Evolutionary conservation across 2,888 invertebrate species (phyloP), one percentile per base, ranked within the genome.

Genomic region (Acleris holmiana): DNA sequence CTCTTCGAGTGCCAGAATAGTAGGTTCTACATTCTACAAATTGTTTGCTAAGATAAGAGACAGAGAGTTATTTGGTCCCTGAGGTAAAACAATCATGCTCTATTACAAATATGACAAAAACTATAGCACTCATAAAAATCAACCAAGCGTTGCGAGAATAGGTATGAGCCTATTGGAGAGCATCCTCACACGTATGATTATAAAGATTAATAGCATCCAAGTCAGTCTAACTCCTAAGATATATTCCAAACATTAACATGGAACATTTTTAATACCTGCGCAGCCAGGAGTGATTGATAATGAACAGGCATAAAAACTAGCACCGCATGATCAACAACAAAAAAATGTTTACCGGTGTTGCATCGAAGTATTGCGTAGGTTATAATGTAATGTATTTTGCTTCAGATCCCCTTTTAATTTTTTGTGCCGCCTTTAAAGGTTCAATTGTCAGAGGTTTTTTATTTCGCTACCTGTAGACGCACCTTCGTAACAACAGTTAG

Each of bases 381-480:
- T 59, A 50, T 41, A 59, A 29, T 29, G 8, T 29, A 29, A n/a
- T n/a, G n/a, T n/a, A n/a, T n/a, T 29, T 54, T 47, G 48, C 54
- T 61, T 46, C 23, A 7, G 47, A 48, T 35, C 53, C 54, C 61
- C 35, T 18, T 54, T 40, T 18, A 41, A 48, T 61, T 61, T 61
- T 54, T 61, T 29, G 29, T 61, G 23, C 35, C 35, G n/a, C 23
- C 15, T 40, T 13, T 25, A 23, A 50, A 61, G 54, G 61, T 61
- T 61, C 61, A 61, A 54, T 61, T 54, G 54, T 53, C 53, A 61
- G 29, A 29, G 2, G 35, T 61, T 61, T 61, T 61, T 61, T 54
- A 17, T 48, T 61, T 23, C 17, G 40, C 61, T 61, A 61, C 61
- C 54, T 54, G 56, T 25, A 1, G 61, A 46, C 23, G 58, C 59